phyloP scores from a whole-genome alignment of 2,797 vertebrate genomes.

The Tauraco hartlaubi region DNA sequence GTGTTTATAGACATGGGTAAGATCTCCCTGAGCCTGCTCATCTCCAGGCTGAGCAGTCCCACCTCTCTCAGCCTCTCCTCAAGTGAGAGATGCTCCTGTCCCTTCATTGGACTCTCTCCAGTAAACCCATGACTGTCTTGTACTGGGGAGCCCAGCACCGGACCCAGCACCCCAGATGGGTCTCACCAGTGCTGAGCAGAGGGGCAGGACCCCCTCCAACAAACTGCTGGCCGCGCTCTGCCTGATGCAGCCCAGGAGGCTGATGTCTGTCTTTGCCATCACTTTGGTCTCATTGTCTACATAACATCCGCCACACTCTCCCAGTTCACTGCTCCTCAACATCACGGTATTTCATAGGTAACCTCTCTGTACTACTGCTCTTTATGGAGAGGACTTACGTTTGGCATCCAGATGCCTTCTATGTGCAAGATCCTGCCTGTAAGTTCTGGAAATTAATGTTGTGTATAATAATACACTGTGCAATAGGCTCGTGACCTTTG shows the following conservation, averaged over 20 bases:
- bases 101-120: background rate
- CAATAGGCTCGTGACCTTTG: background rate
- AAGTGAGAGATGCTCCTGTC: background rate
- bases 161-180: background rate
- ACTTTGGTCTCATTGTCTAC: rapidly evolving
- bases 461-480: background rate
- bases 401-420: background rate
- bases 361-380: background rate
- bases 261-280: rapidly evolving
- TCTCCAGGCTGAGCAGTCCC: background rate
- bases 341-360: rapidly evolving
- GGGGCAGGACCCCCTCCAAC: rapidly evolving
- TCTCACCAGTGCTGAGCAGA: background rate
- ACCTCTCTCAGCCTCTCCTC: background rate
- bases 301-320: too few species aligned
- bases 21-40: background rate
- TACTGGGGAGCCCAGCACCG: background rate
- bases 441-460: background rate
- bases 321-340: background rate
- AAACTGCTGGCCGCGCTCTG: rapidly evolving
- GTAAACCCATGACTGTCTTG: too few species aligned
- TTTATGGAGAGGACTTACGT: background rate
- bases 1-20: background rate
- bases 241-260: background rate
- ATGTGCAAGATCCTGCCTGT: background rate